Conservation (phyloP, 2,888 invertebrate species). For the Polylopha cassiicola region DNA sequence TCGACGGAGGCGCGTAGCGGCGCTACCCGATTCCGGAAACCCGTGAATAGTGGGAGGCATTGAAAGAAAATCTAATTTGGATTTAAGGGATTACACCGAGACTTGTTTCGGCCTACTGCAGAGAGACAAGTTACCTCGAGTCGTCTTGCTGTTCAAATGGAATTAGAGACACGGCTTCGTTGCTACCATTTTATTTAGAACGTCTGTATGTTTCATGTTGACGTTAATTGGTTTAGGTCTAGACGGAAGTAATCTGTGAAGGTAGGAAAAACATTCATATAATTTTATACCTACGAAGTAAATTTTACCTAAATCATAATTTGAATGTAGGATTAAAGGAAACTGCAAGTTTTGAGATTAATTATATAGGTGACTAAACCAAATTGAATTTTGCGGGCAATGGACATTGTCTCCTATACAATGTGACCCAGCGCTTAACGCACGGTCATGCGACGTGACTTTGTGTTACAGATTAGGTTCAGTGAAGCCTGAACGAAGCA, state of each 20-base stretch:
- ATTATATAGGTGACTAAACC: slow-evolving; percentile 53
- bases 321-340: too few relatives aligned
- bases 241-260: slow-evolving; percentile 6
- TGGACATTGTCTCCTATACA: slow-evolving; percentile 42
- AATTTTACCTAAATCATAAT: too few relatives aligned
- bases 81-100: slow-evolving; percentile 72
- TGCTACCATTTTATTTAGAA: slow-evolving; percentile 45
- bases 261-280: too few relatives aligned
- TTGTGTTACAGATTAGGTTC: slow-evolving; percentile 1
- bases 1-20: slow-evolving; percentile 30
- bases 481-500: slow-evolving; percentile 5
- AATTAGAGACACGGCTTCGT: slow-evolving; percentile 54
- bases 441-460: slow-evolving; percentile 28
- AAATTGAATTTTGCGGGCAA: slow-evolving; percentile 46
- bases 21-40: slow-evolving; percentile 39
- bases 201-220: slow-evolving; percentile 32
- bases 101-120: slow-evolving; percentile 73
- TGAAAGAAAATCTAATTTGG: slow-evolving; percentile 77
- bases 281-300: too few relatives aligned
- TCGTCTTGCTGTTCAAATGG: slow-evolving; percentile 56
- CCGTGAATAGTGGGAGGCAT: slow-evolving; percentile 65
- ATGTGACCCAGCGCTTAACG: slow-evolving; percentile 11
- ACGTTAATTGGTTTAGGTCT: slow-evolving; percentile 37
- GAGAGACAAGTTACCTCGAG: slow-evolving; percentile 42
- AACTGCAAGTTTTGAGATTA: slow-evolving; percentile 46